Conservation (phyloP, 2,888 invertebrate genomes). For the Dasysyrphus albostriatus region DNA sequence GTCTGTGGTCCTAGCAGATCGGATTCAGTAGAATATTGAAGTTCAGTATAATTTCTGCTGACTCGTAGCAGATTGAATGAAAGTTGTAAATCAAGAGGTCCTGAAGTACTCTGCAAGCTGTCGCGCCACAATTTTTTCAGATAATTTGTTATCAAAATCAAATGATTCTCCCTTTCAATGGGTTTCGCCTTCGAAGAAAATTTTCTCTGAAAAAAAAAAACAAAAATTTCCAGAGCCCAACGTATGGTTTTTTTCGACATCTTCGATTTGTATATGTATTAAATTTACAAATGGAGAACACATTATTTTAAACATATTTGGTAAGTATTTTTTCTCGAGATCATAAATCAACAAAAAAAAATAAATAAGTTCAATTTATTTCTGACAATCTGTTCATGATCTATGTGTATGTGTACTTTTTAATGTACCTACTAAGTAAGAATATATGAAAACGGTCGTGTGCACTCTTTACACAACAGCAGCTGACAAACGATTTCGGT, state of each 20-base stretch:
- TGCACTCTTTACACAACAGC: slow-evolving; percentile 2
- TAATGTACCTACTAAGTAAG: not conserved
- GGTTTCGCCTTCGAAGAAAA: not conserved
- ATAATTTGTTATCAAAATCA: too few relatives aligned
- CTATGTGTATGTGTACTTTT: slow-evolving; percentile 28
- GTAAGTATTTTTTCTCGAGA: not conserved
- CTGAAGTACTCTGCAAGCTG: too few relatives aligned
- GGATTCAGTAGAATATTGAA: too few relatives aligned
- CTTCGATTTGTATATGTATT: not conserved
- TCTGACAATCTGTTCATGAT: slow-evolving; percentile 41
- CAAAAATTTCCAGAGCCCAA: too few relatives aligned
- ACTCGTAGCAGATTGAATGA: too few relatives aligned
- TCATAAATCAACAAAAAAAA: slow-evolving; percentile 20
- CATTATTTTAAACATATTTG: slow-evolving; percentile 17
- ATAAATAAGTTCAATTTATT: slow-evolving; percentile 43
- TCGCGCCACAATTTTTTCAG: too few relatives aligned
- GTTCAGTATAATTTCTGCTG: too few relatives aligned
- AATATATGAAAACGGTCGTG: not conserved
- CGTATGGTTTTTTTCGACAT: not conserved
- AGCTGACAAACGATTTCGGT: slow-evolving; percentile 11
- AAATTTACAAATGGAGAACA: slow-evolving; percentile 12
- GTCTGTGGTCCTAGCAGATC: too few relatives aligned
- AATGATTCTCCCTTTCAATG: too few relatives aligned
- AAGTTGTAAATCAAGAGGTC: too few relatives aligned
- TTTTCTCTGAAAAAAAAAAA: not conserved